Conservation (phyloP, 23 tunicate species). For the Phallusia fumigata region DNA sequence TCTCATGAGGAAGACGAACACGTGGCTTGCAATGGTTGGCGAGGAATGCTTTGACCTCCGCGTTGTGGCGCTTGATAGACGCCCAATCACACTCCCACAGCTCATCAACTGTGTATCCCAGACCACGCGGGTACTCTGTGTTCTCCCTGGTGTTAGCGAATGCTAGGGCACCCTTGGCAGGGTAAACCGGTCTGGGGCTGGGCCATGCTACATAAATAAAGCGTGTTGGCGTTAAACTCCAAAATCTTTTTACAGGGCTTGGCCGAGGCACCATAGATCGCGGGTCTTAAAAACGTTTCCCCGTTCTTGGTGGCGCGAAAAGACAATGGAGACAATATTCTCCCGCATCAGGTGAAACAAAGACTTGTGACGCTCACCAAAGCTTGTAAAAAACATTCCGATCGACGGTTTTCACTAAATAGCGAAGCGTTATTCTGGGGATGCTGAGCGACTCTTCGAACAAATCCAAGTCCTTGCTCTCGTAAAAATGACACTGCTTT, state of each 20-base stretch:
- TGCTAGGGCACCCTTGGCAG: background rate
- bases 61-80: too few relatives aligned
- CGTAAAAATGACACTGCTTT: background rate
- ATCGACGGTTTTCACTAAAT: too few relatives aligned
- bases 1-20: too few relatives aligned
- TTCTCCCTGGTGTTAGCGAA: background rate
- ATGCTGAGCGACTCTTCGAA: background rate
- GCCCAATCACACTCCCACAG: background rate
- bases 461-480: background rate
- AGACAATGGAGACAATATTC: background rate
- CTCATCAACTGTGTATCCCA: background rate
- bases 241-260: background rate
- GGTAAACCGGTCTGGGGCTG: background rate
- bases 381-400: background rate
- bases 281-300: background rate
- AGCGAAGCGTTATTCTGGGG: background rate
- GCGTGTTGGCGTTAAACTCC: background rate
- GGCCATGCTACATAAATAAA: background rate
- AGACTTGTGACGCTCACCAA: background rate
- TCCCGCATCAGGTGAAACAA: background rate
- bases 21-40: too few relatives aligned
- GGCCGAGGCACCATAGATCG: too few relatives aligned
- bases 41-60: too few relatives aligned
- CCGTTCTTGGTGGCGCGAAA: background rate
- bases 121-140: background rate